Base-by-base conservation (phyloP, 2,797 vertebrate species). In the Gambusia yucatana region DNA sequence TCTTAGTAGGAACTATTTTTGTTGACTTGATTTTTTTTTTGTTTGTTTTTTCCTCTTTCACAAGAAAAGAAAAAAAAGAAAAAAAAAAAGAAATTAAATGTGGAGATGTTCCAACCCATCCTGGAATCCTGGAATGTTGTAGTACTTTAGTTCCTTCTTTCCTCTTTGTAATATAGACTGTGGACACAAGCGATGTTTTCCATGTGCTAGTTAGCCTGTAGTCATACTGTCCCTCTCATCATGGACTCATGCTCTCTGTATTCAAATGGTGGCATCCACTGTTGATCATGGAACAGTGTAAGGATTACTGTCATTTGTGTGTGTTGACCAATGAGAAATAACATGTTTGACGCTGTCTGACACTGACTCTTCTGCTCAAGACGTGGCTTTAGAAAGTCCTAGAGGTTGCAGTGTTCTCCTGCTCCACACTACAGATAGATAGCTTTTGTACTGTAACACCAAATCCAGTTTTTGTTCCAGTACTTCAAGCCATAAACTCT, bases 81-180 rank as follows among this genome's bases (percentile, higher is more conserved):
- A 84, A 82, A 85, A 78, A 76, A 84, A 69, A 87, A 86, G 86
- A 85, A 94, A 95, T 96, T 94, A 95, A 95, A 95, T 94, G 92
- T 95, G 90, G 90, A 92, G 84, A 92, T 88, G 81, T 89, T 91
- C 86, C 91, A 85, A 87, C 83, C 85, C 82, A 91, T 91, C 76
- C 87, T 89, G 85, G 78, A 87, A 79, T 87, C 75, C 63, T 67
- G 63, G 63, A 67, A 67, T 74, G 59, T 63, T 83, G 85, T 90
- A 86, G 75, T 86, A 78, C 72, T 84, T 88, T 75, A 48, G 74
- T 86, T 82, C 82, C 77, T 87, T 85, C 63, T 75, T 88, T 84
- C 55, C 73, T 44, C 74, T 77, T 82, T 82, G 78, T 87, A 59
- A 39, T 72, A 73, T 78, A 80, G 86, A 84, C 72, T 72, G 74